Conservation (phyloP, 2,888 invertebrate genomes). For the Melieria picta region DNA sequence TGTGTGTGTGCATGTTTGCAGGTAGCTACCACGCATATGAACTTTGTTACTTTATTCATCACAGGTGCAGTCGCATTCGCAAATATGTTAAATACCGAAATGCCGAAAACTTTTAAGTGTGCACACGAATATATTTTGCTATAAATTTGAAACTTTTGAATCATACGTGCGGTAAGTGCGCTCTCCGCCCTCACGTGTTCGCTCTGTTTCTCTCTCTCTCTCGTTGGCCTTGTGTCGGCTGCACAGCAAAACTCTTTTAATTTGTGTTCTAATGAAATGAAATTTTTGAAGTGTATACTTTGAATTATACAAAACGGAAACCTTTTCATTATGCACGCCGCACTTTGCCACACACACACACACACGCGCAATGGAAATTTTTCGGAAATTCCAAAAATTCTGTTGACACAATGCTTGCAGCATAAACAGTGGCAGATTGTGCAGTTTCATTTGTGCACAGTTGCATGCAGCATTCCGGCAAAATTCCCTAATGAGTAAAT, state of each 20-base stretch:
- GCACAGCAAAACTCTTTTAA: background rate
- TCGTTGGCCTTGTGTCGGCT: background rate
- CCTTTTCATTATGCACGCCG: no score
- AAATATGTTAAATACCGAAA: conserved; percentile 26
- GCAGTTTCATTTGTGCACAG: no score
- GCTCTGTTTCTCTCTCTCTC: no score
- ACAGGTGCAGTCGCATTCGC: conserved; percentile 17
- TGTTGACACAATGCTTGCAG: no score
- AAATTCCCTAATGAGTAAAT: no score
- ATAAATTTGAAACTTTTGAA: conserved; percentile 35
- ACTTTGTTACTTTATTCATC: conserved; percentile 25
- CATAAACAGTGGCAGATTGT: no score
- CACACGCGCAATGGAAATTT: no score
- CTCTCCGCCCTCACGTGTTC: background rate
- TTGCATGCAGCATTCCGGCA: no score
- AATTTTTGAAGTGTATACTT: background rate
- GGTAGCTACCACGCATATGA: background rate
- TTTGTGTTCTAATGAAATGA: conserved; percentile 19
- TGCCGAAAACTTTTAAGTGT: conserved; percentile 27
- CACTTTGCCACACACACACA: no score
- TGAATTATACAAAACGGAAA: no score
- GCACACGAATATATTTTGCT: conserved; percentile 21
- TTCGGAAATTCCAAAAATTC: no score
- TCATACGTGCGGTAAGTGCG: conserved; percentile 26
- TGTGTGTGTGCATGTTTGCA: background rate